Evolutionary conservation across 2,797 vertebrate species (phyloP).

Genomic region (Catostomus latipinnis): DNA sequence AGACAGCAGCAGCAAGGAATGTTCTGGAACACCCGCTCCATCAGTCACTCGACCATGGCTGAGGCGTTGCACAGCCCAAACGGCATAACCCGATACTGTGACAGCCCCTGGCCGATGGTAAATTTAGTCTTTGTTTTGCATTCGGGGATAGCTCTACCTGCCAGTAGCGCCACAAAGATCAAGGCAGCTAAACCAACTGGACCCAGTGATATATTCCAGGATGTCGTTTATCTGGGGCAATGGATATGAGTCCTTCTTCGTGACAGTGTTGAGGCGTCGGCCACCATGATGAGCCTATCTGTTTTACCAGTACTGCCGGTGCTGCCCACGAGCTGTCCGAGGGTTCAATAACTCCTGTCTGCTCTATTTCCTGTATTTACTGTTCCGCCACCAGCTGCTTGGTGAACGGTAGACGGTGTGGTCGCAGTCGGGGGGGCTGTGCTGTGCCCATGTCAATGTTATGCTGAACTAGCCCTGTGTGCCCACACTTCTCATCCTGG

Average conservation of each 20-base stretch:
- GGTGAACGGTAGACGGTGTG: no score
- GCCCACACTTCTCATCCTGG: no score
- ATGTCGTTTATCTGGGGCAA: background rate
- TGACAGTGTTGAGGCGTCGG: background rate
- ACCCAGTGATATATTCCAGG: background rate
- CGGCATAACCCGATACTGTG: background rate
- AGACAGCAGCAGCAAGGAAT: background rate
- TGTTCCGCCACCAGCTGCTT: no score
- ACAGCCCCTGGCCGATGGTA: background rate
- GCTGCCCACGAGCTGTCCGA: no score
- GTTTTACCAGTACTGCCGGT: background rate
- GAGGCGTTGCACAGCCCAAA: slow-evolving; percentile 15
- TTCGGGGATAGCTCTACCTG: background rate
- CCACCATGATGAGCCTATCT: background rate
- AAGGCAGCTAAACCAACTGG: slow-evolving; percentile 3
- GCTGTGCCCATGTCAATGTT: no score
- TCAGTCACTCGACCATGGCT: slow-evolving; percentile 3
- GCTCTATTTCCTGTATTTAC: no score
- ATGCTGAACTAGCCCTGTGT: no score
- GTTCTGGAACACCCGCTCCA: slow-evolving; percentile 3
- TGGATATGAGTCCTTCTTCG: background rate
- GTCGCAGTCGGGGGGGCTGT: no score
- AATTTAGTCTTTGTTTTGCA: slow-evolving; percentile 1
- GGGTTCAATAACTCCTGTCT: background rate
- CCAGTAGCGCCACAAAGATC: background rate